phyloP scores from a whole-genome alignment of 1,140 invertebrate species.

The Zophobas atratus region DNA sequence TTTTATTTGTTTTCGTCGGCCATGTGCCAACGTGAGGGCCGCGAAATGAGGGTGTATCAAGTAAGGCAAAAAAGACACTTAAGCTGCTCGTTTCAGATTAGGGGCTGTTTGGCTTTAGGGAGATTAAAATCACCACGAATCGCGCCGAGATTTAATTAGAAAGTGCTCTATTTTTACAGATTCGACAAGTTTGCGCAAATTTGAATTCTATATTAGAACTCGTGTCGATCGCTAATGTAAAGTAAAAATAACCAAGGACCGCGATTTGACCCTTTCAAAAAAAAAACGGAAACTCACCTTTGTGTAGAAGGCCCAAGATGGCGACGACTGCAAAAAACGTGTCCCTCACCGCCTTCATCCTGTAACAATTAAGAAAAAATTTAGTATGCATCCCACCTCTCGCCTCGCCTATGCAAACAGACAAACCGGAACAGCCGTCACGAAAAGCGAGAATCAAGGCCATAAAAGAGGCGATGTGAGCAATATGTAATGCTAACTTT shows the following conservation, averaged over 20 bases:
- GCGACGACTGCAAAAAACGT: conserved; percentile 3
- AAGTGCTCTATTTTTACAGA: no score
- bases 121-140: no score
- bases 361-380: conserved; percentile 25
- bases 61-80: no score
- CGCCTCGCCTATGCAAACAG: background rate
- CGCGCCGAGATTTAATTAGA: no score
- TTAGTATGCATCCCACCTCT: background rate
- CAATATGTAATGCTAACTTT: conserved; percentile 50
- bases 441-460: conserved; percentile 44
- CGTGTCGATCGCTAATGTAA: no score
- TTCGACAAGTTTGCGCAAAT: no score
- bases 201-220: no score
- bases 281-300: background rate
- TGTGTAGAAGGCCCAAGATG: background rate
- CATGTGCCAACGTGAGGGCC: no score
- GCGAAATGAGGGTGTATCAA: no score
- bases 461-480: conserved; percentile 48
- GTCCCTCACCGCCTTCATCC: conserved; percentile 28
- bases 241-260: background rate
- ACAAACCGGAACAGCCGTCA: conserved; percentile 18
- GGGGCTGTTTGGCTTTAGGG: no score
- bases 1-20: no score
- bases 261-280: background rate
- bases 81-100: no score